phyloP scores from a whole-genome alignment of 2,888 invertebrate species.

The Aromia moschata region DNA sequence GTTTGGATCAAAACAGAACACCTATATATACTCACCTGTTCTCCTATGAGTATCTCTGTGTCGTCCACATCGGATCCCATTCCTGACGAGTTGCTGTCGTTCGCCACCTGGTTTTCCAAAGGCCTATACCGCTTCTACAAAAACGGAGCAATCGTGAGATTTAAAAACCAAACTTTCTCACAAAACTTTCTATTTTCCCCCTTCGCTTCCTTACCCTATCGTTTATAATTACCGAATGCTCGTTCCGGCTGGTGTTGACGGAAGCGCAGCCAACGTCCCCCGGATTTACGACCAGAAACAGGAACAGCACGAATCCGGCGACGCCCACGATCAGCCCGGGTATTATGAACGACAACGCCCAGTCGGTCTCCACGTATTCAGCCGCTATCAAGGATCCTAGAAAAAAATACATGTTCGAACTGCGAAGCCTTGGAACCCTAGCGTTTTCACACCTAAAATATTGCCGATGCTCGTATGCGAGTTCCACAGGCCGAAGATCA shows the following conservation, averaged over 20 bases:
- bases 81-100: constrained; percentile 40
- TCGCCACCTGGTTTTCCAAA: constrained; percentile 53
- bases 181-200: not conserved
- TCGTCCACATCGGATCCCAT: constrained; percentile 47
- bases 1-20: no score
- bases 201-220: not conserved
- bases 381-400: constrained; percentile 85
- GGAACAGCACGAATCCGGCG: constrained; percentile 78
- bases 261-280: constrained; percentile 70
- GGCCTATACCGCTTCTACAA: constrained; percentile 50
- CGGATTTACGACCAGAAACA: constrained; percentile 88
- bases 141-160: no score
- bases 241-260: constrained; percentile 18
- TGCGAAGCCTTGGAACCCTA: no score
- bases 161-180: not conserved
- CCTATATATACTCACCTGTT: constrained; percentile 68
- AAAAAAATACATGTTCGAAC: no score
- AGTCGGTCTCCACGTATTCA: constrained; percentile 83
- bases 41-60: constrained; percentile 67
- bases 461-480: constrained; percentile 97
- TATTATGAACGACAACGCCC: constrained; percentile 92
- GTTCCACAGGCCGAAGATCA: constrained; percentile 97
- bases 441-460: constrained; percentile 73
- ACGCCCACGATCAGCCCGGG: constrained; percentile 85
- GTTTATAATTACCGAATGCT: constrained; percentile 10